Base-by-base conservation (phyloP, 2,797 vertebrate genomes). In the Knipowitschia caucasica region DNA sequence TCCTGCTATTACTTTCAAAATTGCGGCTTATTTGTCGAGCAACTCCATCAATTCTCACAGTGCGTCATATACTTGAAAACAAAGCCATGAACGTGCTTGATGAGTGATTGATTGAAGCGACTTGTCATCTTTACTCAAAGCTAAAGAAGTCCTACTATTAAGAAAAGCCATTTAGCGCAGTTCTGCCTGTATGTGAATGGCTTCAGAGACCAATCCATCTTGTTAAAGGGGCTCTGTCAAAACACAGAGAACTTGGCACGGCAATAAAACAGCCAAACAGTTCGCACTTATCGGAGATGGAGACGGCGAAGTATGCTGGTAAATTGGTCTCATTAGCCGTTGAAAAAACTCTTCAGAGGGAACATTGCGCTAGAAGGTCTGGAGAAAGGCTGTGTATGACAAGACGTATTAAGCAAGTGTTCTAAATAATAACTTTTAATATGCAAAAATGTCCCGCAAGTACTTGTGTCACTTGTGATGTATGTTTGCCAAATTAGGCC, bases 281-380 rank as follows among this genome's bases (percentile, higher is more conserved):
- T 82, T 82, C 59, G 56, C 77, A 80, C 81, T 85, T 81, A 82
- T 81, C 62, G 62, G 62, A 80, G 83, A 83, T 75, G 50, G 14
- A 56, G 59, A 80, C 44, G 50, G 62, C 64, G 49, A 2, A 63
- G 67, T 69, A 78, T 67, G 69, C 56, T 60, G 62, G 64, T 6
- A 71, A 81, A 77, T 53, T 64, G 69, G 62, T 39, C 73, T 67
- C 72, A 71, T 83, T 84, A 81, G 63, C 17, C 61, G 60, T 7
- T 45, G 8, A 56, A 72, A 53, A 35, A 40, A 52, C 51, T 42
- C 5, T 11, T 6, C 31, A 12, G 31, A 20, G 11, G 21, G 44
- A 8, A 7, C 4, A 6, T 47, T 55, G 14, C 25, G 59, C 27
- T 27, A 62, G 42, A 64, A 38, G 52, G 30, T 14, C 59, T 27